phyloP scores from a whole-genome alignment of 2,797 vertebrate species.

The Morus bassanus region DNA sequence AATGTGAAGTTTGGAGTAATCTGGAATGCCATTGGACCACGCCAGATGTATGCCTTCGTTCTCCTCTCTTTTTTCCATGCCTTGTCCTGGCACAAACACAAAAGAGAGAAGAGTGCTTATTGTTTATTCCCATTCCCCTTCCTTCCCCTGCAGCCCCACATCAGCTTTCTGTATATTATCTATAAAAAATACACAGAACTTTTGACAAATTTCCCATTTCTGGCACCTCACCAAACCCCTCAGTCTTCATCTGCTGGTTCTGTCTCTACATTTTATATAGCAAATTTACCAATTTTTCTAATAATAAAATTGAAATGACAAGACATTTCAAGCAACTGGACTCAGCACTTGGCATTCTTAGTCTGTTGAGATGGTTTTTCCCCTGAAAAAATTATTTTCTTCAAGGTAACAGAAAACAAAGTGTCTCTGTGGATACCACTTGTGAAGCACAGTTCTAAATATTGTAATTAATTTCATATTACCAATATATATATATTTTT shows the following conservation, averaged over 20 bases:
- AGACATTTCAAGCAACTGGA: neutral
- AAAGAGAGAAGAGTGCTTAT: neutral
- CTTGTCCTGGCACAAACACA: neutral
- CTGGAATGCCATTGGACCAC: fast-evolving
- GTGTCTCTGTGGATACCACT: neutral
- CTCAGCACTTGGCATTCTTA: neutral
- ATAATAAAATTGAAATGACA: neutral
- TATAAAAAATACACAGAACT: neutral
- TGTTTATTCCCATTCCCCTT: neutral
- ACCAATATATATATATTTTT: neutral
- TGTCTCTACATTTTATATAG: neutral
- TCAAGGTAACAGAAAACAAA: neutral
- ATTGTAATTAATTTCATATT: neutral
- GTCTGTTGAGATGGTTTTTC: neutral
- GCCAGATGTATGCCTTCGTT: fast-evolving
- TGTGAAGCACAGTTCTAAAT: neutral
- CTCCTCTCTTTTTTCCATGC: neutral
- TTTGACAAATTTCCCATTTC: neutral
- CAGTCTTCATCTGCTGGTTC: neutral
- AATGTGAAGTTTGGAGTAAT: neutral
- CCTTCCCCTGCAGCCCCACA: neutral
- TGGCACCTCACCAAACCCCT: neutral
- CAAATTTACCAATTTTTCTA: neutral
- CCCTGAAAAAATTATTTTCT: neutral
- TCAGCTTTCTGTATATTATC: neutral